Base-by-base conservation (phyloP, 2,797 vertebrate genomes). In the Peromyscus melanophrys region DNA sequence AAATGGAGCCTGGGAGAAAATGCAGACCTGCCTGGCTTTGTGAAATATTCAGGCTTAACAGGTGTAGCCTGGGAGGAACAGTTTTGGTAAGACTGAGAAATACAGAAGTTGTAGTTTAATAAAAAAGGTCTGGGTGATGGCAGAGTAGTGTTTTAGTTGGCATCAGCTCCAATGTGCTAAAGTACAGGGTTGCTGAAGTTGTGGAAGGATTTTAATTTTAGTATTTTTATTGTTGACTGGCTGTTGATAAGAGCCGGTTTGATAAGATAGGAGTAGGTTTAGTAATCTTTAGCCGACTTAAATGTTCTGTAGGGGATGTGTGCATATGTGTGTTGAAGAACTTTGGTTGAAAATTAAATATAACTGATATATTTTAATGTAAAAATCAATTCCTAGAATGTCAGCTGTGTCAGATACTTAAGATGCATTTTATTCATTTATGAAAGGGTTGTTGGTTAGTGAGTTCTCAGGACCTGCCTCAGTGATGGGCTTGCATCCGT, bases 331-430 rank as follows among this genome's bases (percentile, higher is more conserved):
- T 67, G 4, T 92, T 90, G 6, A 82, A 93, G 65, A 65, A 61
- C 11, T 96, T 91, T 84, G 52, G 52, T 55, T 55, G 52, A 55
- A 55, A 31, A 21, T 43, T 86, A 75, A 80, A 43, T 77, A 69
- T 86, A 75, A 61, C 78, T 90, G 78, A 63, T 31, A 46, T 3
- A 55, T 88, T 69, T 90, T 52, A 89, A 75, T 81, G 49, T 92
- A 52, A 65, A 67, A 92, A 95, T n/a, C n/a, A 71, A 59, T 21
- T 49, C 4, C 46, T 88, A 75, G 65, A 55, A 57, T 31, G 23
- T 85, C 65, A 16, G 29, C 75, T 91, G n/a, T 49, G 77, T 92
- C 52, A 31, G 49, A 76, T 46, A 6, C 13, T 25, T 59, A 67
- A 19, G 37, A 76, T 73, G 40, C 1, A 0, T 76, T 82, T 83